Percentiles rank a stretch among this genome's conserved stretches.
These are phyloP conservation scores for Papilio polytes DNA, from an alignment of 1,140 invertebrate species.

Conservation along the genomic window DNA sequence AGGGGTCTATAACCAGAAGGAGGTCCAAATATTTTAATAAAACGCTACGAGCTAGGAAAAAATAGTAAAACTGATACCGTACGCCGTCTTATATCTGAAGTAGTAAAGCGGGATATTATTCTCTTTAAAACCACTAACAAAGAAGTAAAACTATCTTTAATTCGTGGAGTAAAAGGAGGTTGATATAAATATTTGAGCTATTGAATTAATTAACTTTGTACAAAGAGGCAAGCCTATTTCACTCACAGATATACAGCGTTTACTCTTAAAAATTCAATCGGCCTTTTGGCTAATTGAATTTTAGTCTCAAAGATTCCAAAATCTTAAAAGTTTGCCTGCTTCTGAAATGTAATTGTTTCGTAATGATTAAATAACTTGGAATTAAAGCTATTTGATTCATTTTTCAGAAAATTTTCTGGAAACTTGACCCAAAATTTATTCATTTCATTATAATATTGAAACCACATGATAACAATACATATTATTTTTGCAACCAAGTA, in stretches of 20 bases:
- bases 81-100: conserved; percentile 6
- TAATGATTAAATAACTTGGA: not conserved
- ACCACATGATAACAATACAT: not conserved
- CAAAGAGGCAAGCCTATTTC: not conserved
- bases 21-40: too few species aligned
- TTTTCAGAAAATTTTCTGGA: not conserved
- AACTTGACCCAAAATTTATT: not conserved
- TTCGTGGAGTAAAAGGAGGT: not conserved
- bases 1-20: too few species aligned
- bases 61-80: not conserved
- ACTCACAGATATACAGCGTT: not conserved
- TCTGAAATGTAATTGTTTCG: not conserved
- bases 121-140: not conserved
- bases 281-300: not conserved
- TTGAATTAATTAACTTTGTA: not conserved
- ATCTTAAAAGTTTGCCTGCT: not conserved
- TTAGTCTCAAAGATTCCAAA: not conserved
- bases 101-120: conserved; percentile 15
- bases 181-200: not conserved
- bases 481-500: not conserved
- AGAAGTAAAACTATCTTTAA: not conserved
- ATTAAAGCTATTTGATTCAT: not conserved
- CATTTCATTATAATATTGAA: not conserved
- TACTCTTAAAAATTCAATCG: too few species aligned
- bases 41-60: conserved; percentile 7